phyloP scores from a whole-genome alignment of 1,140 invertebrate genomes.

The Penaeus indicus region DNA sequence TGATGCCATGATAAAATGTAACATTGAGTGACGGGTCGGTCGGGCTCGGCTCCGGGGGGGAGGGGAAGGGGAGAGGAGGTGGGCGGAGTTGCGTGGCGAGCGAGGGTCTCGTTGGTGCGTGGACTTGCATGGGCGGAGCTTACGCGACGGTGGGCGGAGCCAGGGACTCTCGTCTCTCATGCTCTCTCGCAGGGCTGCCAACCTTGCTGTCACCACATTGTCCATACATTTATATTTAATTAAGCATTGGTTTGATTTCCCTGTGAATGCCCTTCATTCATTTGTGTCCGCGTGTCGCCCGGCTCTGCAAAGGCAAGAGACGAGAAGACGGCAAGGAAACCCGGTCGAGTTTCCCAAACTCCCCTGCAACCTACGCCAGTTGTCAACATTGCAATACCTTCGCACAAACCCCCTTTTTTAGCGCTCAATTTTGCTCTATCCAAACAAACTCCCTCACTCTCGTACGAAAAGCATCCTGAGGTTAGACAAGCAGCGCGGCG shows the following conservation, averaged over 20 bases:
- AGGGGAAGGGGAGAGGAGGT: neutral
- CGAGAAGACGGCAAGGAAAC: too few relatives aligned
- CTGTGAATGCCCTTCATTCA: constrained; percentile 7
- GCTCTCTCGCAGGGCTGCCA: constrained; percentile 49
- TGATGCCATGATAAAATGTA: constrained; percentile 63
- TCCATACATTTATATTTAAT: constrained; percentile 62
- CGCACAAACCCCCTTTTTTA: constrained; percentile 52
- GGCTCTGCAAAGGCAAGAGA: neutral
- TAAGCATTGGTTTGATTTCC: constrained; percentile 42
- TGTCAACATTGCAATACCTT: constrained; percentile 59
- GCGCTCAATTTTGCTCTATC: constrained; percentile 64
- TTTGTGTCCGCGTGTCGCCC: neutral
- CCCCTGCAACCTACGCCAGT: neutral
- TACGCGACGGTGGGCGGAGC: constrained; percentile 41
- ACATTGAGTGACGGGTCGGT: constrained; percentile 61
- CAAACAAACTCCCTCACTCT: constrained; percentile 63
- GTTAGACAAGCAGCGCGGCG: constrained; percentile 58
- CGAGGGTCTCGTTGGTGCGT: constrained; percentile 29
- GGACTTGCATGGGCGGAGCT: constrained; percentile 19
- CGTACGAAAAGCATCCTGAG: constrained; percentile 60
- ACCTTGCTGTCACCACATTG: constrained; percentile 38
- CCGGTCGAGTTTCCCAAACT: neutral
- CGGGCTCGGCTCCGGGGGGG: too few relatives aligned
- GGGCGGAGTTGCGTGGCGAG: constrained; percentile 20
- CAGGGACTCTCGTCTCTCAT: constrained; percentile 19